Base-by-base conservation (phyloP, 2,888 invertebrate species). In the Drosophila robusta region DNA sequence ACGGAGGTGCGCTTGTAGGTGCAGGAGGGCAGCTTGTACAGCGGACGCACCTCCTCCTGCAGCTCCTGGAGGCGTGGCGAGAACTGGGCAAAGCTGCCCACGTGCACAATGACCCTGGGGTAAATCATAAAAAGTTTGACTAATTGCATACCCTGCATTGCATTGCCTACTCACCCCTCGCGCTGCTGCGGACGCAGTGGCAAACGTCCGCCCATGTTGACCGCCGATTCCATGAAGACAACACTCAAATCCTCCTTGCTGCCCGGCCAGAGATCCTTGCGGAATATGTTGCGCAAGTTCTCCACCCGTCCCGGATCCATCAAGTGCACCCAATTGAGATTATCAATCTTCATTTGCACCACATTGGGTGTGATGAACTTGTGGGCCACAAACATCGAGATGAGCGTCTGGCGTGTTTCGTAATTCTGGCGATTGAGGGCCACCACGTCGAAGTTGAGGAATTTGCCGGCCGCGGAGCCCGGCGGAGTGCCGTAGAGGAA, bases 401-500 rank as follows among this genome's bases (percentile, higher is more conserved):
- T 90, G 0, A 94, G 92, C 41, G 94, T 93, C 18, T 94, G 93
- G 1, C 95, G 93, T 0, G 96, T 96, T 87, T 97, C 95, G 90
- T 96, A 97, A 50, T 95, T 96, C 85, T 95, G 95, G 6, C 95
- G 94, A 91, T 97, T 96, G 45, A 97, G 89, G 0, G 96, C 97
- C 24, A 97, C 94, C 18, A 97, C 94, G 92, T 97, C 96, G 65
- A 97, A 84, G 93, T 95, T 92, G 14, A 93, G 92, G 12, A 78
- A 77, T 67, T 94, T 93, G 51, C 93, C 93, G 11, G 92, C 93
- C 57, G 93, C 92, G 38, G 94, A 93, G 54, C 94, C 93, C 0
- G 97, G 96, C 1, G 97, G 96, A 0, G 97, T 97, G 0, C 98
- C 98, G 86, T 96, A 98, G 18, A 98, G 93, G 90, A 96, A 97